These are phyloP conservation scores for Hoplodrina ambigua DNA, from an alignment of 2,888 invertebrate genomes.

Conservation along the genomic window DNA sequence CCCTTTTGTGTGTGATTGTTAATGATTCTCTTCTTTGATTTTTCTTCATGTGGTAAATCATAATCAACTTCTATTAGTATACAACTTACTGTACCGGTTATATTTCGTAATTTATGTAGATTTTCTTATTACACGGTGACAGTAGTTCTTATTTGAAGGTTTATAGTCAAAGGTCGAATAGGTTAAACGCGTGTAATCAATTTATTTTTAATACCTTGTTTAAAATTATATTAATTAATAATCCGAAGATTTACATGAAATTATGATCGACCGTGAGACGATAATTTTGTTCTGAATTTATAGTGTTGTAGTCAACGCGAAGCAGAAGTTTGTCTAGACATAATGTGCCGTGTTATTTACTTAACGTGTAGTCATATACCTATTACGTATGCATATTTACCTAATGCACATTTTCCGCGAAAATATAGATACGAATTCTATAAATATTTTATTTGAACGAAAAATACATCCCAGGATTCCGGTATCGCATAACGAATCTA, in stretches of 20 bases:
- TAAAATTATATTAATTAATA: constrained; percentile 39
- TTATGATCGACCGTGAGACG: constrained; percentile 30
- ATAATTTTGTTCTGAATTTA: constrained; percentile 29
- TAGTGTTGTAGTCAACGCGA: neutral
- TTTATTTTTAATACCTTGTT: constrained; percentile 36
- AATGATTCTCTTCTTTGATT: neutral
- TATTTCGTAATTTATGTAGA: constrained; percentile 36
- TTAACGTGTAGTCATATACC: neutral
- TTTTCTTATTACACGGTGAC: constrained; percentile 21
- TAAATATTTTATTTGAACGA: too few species aligned
- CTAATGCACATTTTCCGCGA: too few species aligned
- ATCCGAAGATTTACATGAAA: constrained; percentile 14
- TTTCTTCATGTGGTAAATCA: constrained; percentile 3
- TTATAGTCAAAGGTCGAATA: constrained; percentile 23
- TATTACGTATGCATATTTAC: too few species aligned
- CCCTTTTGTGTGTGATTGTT: too few species aligned
- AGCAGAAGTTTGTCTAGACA: constrained; percentile 27
- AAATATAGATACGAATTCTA: too few species aligned
- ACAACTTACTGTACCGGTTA: constrained; percentile 13
- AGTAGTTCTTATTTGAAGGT: constrained; percentile 34
- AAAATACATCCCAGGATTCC: too few species aligned
- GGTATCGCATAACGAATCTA: too few species aligned
- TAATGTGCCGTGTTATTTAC: constrained; percentile 20
- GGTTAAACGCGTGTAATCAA: constrained; percentile 36
- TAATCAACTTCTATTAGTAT: neutral